Evolutionary conservation across 2,797 vertebrate genomes (phyloP).

Genomic region (Hylomyscus alleni): DNA sequence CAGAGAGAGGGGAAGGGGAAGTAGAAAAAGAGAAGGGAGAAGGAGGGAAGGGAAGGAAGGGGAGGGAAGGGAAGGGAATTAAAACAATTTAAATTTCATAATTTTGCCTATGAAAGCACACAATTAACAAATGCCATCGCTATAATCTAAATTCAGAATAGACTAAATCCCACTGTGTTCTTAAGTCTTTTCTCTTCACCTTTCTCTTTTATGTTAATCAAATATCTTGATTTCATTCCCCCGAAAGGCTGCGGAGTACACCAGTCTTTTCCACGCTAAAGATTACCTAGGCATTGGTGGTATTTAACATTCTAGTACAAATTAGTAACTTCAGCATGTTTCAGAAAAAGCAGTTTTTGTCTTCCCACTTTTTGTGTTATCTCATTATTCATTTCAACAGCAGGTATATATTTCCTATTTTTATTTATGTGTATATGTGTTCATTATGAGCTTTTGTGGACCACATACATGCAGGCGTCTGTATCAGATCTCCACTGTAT

Average conservation of each 20-base stretch:
- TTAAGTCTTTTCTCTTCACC: not conserved
- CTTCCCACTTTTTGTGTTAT: not conserved
- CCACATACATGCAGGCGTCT: not conserved
- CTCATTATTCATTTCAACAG: not conserved
- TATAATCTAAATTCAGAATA: conserved; percentile 2
- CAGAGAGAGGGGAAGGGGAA: too few species aligned
- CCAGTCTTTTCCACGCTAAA: not conserved
- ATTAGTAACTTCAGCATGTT: not conserved
- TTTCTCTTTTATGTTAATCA: not conserved
- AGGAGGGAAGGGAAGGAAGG: too few species aligned
- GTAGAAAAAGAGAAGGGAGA: too few species aligned
- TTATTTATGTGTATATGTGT: not conserved
- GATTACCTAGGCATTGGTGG: not conserved
- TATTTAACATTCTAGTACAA: not conserved
- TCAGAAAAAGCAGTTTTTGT: not conserved
- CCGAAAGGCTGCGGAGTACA: not conserved
- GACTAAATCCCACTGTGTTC: not conserved
- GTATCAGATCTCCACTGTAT: not conserved
- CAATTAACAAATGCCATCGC: not conserved
- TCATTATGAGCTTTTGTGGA: not conserved
- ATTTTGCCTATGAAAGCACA: not conserved
- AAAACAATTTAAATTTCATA: not conserved
- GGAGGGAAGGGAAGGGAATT: not conserved
- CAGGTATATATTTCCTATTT: not conserved
- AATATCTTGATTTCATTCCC: not conserved